Evolutionary conservation across 2,888 invertebrate genomes (phyloP).

Genomic region (Platycheirus rosarum): DNA sequence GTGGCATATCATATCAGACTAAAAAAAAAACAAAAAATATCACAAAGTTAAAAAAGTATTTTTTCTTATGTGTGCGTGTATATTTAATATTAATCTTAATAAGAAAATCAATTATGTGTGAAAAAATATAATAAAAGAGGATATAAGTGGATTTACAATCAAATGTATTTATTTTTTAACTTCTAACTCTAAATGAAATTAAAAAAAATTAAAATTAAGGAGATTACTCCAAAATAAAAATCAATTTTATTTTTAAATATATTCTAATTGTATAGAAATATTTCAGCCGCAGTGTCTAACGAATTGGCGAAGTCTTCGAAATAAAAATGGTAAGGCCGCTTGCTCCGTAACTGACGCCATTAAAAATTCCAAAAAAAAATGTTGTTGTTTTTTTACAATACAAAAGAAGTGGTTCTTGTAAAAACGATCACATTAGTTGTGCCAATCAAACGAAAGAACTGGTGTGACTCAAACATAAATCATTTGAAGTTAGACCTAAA

Average conservation of each 20-base stretch:
- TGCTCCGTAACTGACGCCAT: too few species aligned
- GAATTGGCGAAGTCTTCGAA: too few species aligned
- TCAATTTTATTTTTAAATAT: not conserved
- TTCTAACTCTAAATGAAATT: slow-evolving; percentile 19
- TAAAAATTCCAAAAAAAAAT: too few species aligned
- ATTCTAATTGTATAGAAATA: not conserved
- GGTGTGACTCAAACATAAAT: too few species aligned
- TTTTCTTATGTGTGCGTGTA: slow-evolving; percentile 52
- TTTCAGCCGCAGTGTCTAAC: too few species aligned
- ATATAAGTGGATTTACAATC: slow-evolving; percentile 27
- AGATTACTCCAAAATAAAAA: not conserved
- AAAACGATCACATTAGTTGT: too few species aligned
- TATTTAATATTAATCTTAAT: slow-evolving; percentile 30
- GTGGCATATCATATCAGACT: slow-evolving; percentile 31
- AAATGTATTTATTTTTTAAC: slow-evolving; percentile 33
- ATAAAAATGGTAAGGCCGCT: too few species aligned
- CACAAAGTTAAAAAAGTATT: slow-evolving; percentile 6
- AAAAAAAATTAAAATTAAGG: not conserved
- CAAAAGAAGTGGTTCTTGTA: too few species aligned
- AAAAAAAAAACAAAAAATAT: too few species aligned
- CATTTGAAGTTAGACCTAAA: too few species aligned
- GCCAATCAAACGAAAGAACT: too few species aligned
- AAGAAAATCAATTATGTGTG: slow-evolving; percentile 14
- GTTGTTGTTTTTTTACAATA: too few species aligned
- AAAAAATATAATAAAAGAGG: slow-evolving; percentile 7